Evolutionary conservation across 1,140 invertebrate species (phyloP).

Genomic region (Macrocentrus cingulum): DNA sequence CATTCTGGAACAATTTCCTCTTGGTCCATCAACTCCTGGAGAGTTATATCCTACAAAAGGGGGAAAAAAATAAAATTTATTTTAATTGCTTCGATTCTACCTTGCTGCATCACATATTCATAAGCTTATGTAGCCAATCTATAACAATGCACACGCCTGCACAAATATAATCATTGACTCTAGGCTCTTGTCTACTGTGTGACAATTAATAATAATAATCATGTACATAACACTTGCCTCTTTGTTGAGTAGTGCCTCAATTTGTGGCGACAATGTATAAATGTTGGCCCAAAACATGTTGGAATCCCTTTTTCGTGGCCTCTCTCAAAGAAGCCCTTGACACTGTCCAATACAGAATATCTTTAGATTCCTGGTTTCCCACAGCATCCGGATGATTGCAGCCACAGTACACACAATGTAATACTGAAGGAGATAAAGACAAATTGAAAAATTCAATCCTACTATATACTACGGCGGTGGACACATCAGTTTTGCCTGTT

Average conservation of each 20-base stretch:
- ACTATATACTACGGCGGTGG: background rate
- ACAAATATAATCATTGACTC: conserved; percentile 1
- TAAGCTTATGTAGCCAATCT: background rate
- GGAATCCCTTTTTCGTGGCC: background rate
- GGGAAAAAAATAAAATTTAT: conserved; percentile 2
- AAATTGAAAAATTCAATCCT: background rate
- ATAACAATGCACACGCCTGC: background rate
- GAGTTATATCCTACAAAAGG: conserved; percentile 79
- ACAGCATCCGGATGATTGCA: conserved; percentile 17
- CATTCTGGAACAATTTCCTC: conserved; percentile 96
- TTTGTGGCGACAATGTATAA: conserved; percentile 70
- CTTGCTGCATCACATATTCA: conserved; percentile 10
- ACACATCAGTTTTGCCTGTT: conserved; percentile 2
- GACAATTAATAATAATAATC: conserved; percentile 15
- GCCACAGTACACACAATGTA: background rate
- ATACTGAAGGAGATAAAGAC: conserved; percentile 7
- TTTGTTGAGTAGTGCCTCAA: conserved; percentile 74
- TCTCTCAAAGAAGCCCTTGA: conserved; percentile 14
- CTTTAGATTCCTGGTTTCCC: conserved; percentile 10
- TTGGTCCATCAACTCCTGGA: conserved; percentile 88
- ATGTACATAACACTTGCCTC: conserved; percentile 61
- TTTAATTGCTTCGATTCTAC: background rate
- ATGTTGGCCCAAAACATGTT: conserved; percentile 82
- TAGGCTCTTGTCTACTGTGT: background rate
- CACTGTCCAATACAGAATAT: conserved; percentile 15